Percentiles rank a stretch among this genome's conserved stretches.
Evolutionary conservation across 2,888 invertebrate species (phyloP).

Genomic region (Toxonevra muliebris): DNA sequence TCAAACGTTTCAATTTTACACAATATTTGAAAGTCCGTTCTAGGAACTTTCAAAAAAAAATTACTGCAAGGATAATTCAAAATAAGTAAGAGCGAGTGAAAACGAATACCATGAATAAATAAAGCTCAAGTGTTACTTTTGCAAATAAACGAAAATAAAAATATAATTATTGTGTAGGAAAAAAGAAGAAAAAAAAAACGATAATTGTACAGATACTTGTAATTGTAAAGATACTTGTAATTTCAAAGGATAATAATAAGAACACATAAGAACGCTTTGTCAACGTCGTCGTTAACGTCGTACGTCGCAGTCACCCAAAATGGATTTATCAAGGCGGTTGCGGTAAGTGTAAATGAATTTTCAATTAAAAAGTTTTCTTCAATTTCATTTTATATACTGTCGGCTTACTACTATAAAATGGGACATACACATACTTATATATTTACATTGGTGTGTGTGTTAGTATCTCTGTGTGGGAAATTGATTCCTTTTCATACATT

Average conservation of each 20-base stretch:
- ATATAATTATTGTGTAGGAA: conserved; percentile 9
- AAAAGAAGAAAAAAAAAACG: conserved; percentile 4
- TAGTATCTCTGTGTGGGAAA: conserved; percentile 12
- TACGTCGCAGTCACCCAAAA: conserved; percentile 43
- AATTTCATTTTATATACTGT: not conserved
- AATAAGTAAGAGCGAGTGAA: not conserved
- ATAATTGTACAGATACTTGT: not conserved
- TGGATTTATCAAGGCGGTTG: conserved; percentile 65
- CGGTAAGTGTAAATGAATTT: conserved; percentile 55
- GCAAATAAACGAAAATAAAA: not conserved
- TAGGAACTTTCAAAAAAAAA: conserved; percentile 4
- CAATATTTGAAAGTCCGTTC: conserved; percentile 2
- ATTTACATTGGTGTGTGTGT: too few relatives aligned
- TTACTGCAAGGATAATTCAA: conserved; percentile 15
- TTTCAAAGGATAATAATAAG: not conserved
- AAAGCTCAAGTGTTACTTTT: not conserved
- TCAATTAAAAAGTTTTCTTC: conserved; percentile 14
- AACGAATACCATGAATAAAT: conserved; percentile 3
- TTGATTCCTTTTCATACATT: conserved; percentile 26
- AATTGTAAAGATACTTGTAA: not conserved
- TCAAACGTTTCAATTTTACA: conserved; percentile 19
- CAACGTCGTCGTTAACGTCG: not conserved
- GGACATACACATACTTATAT: too few relatives aligned
- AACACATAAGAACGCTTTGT: not conserved
- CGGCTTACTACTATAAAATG: too few relatives aligned